Conservation (phyloP, 1,140 invertebrate genomes). For the Scaptomyza montana region DNA sequence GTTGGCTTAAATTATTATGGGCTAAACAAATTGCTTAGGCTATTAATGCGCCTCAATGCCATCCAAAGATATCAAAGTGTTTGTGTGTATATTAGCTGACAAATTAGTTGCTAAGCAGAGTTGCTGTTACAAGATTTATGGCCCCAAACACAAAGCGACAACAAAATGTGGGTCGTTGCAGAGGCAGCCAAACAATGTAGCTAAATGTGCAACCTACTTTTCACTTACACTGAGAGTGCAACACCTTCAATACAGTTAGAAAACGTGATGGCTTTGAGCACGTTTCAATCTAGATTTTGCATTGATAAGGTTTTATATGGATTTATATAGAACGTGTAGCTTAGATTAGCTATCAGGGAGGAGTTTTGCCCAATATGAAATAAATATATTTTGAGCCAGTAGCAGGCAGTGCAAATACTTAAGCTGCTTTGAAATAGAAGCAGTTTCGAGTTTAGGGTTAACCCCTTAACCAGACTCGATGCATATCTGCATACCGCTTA, state of each 20-base stretch:
- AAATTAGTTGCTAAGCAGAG: conserved; percentile 61
- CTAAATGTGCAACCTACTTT: conserved; percentile 80
- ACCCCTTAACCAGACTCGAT: no score
- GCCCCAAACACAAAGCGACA: conserved; percentile 25
- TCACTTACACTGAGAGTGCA: conserved; percentile 46
- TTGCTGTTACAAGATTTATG: conserved; percentile 57
- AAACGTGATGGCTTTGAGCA: neutral
- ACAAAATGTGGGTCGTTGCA: conserved; percentile 61
- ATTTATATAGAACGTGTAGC: neutral
- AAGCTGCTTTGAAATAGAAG: no score
- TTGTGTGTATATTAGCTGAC: conserved; percentile 55
- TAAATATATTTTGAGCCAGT: no score
- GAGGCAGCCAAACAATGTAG: conserved; percentile 50
- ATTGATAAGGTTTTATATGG: neutral
- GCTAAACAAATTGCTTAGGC: conserved; percentile 52
- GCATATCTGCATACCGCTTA: no score
- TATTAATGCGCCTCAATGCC: conserved; percentile 49
- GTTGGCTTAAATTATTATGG: conserved; percentile 73
- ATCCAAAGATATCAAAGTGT: conserved; percentile 3
- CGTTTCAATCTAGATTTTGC: neutral
- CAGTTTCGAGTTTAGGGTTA: no score
- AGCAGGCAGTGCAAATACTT: no score
- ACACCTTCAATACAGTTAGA: neutral
- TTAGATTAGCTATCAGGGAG: neutral
- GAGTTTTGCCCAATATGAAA: no score